Conservation (phyloP, 1,140 invertebrate species). For the Hirudo medicinalis region DNA sequence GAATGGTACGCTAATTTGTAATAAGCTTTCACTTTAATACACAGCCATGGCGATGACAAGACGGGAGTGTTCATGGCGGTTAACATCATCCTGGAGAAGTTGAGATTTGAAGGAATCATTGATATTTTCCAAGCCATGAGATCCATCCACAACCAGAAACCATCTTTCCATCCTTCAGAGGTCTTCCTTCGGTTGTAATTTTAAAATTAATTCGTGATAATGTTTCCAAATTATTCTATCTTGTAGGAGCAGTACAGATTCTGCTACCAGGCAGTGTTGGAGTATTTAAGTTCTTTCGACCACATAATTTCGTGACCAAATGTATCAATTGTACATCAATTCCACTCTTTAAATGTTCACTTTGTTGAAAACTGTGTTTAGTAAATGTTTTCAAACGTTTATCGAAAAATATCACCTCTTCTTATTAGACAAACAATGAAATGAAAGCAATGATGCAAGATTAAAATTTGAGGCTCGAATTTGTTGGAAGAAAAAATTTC, state of each 20-base stretch:
- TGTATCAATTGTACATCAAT: conserved; percentile 30
- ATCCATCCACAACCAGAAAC: conserved; percentile 87
- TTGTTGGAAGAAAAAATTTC: too few species aligned
- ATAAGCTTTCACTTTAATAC: conserved; percentile 12
- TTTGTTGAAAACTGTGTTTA: too few species aligned
- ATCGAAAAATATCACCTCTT: too few species aligned
- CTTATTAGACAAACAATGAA: too few species aligned
- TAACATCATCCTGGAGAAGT: conserved; percentile 91
- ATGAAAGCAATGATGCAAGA: too few species aligned
- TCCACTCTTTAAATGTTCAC: too few species aligned
- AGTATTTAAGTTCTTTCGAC: conserved; percentile 56
- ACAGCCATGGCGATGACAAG: conserved; percentile 52
- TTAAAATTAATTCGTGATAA: neutral
- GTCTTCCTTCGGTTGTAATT: conserved; percentile 34
- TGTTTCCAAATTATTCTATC: neutral
- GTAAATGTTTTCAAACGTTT: too few species aligned
- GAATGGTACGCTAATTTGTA: too few species aligned
- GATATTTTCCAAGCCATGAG: conserved; percentile 92
- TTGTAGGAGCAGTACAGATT: conserved; percentile 95
- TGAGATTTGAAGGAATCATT: conserved; percentile 97
- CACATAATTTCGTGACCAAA: conserved; percentile 26
- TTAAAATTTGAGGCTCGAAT: too few species aligned
- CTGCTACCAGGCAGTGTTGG: conserved; percentile 91
- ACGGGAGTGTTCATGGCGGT: conserved; percentile 96
- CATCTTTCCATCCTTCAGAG: conserved; percentile 98